These are phyloP conservation scores for Hypocryptadius cinnamomeus DNA, from an alignment of 2,113 vertebrate species.

Conservation along the genomic window DNA sequence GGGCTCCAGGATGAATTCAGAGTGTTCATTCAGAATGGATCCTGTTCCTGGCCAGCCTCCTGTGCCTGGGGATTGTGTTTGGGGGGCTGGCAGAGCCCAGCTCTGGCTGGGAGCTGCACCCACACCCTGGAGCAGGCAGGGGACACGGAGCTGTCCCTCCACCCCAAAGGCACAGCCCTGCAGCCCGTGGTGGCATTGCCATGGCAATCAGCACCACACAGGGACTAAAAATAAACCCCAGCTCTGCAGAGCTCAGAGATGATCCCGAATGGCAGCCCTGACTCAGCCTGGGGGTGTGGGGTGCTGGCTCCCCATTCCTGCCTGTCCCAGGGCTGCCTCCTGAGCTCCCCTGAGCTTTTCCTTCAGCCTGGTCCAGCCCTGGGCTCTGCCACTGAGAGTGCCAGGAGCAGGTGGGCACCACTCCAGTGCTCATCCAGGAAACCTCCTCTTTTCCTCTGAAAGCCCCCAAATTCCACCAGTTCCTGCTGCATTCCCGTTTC, in stretches of 20 bases:
- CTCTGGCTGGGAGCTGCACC: neutral
- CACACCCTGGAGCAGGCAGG: accelerated
- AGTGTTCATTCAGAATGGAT: neutral
- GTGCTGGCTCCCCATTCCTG: accelerated
- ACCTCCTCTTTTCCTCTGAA: too few relatives aligned
- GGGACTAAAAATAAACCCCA: neutral
- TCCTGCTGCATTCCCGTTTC: accelerated
- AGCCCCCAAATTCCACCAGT: accelerated
- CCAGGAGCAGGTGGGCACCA: neutral
- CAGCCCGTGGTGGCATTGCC: neutral
- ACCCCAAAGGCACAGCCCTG: accelerated
- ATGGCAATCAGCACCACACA: neutral
- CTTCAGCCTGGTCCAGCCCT: accelerated
- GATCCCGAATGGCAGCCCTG: neutral
- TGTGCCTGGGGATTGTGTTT: neutral
- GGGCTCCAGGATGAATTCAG: neutral
- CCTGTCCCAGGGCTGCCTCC: accelerated
- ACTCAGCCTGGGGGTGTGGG: accelerated
- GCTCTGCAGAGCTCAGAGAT: neutral
- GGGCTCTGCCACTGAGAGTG: accelerated
- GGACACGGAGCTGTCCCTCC: accelerated
- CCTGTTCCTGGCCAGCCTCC: neutral
- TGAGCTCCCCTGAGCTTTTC: accelerated
- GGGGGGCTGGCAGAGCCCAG: neutral
- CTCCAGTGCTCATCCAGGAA: accelerated